Evolutionary conservation across 2,888 invertebrate species (phyloP), one percentile per base, ranked within the genome.

Genomic region (Hetaerina titia): DNA sequence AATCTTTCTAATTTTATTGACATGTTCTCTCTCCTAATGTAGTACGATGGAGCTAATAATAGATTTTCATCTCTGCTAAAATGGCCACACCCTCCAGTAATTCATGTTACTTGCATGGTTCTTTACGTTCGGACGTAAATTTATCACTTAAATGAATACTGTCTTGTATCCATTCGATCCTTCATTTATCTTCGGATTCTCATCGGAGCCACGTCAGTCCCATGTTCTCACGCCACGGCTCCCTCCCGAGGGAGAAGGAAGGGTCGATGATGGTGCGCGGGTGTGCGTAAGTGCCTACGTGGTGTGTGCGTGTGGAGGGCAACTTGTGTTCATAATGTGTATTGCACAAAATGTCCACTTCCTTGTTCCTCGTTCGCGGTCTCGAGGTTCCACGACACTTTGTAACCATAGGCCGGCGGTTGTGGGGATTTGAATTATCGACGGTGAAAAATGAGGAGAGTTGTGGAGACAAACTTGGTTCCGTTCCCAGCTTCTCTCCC

Each of bases 341-440:
- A 69, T 92, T 92, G 69, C 92, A 69, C 69, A 92, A 92, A 45
- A 69, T 56, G 92, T 64, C 92, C 92, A 74, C 92, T 92, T 92
- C 92, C 92, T 92, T 92, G 92, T 92, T 92, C 92, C 45, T 4
- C 92, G 31, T 57, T 56, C 69, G 92, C 69, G 92, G 92, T 92
- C 92, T 92, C 69, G 56, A 64, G 64, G 90, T 63, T 90, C 64
- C 64, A 74, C 90, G 90, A n/a, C 90, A 25, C 11, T 56, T 25
- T 81, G 92, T 92, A 92, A 92, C 92, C 92, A 69, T 92, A 92
- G 69, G n/a, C n/a, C 31, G 45, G 92, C 56, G 92, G 92, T 92
- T 92, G 92, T 69, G 92, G 92, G 92, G 92, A 92, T 92, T 92
- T 92, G 92, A 64, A 92, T 92, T 92, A 92, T 92, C 69, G 92